These are phyloP conservation scores for Apolygus lucorum DNA, from an alignment of 1,140 invertebrate genomes.

Conservation along the genomic window DNA sequence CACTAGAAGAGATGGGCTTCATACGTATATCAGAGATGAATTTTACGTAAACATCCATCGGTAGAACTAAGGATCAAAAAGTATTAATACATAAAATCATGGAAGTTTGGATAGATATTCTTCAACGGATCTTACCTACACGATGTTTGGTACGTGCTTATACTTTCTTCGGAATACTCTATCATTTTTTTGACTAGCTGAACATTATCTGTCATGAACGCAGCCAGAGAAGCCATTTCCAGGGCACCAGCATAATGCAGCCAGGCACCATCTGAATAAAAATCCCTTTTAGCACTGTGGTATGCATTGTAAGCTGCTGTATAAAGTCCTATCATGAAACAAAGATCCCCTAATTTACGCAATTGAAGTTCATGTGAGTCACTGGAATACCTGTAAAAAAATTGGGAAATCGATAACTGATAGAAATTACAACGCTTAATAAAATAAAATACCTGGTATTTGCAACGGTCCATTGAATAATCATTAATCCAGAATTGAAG, in stretches of 20 bases:
- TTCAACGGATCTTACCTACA: constrained; percentile 55
- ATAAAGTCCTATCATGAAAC: constrained; percentile 94
- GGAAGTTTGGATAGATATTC: neutral
- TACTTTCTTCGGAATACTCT: constrained; percentile 90
- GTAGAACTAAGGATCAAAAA: too few relatives aligned
- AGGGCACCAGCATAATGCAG: constrained; percentile 89
- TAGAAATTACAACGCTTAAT: constrained; percentile 18
- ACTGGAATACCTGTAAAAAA: constrained; percentile 57
- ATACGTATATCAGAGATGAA: too few relatives aligned
- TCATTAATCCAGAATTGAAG: neutral
- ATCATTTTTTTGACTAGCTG: constrained; percentile 57
- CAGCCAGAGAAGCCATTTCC: constrained; percentile 89
- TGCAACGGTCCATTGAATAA: too few relatives aligned
- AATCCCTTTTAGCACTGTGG: constrained; percentile 92
- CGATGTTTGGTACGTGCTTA: constrained; percentile 76
- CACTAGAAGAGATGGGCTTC: too few relatives aligned
- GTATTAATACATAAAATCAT: neutral
- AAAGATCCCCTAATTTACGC: constrained; percentile 84
- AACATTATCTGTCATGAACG: constrained; percentile 75
- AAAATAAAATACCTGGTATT: too few relatives aligned
- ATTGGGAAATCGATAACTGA: constrained; percentile 22
- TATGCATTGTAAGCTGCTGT: constrained; percentile 85
- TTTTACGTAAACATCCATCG: too few relatives aligned
- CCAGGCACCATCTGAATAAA: constrained; percentile 93
- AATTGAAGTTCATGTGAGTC: constrained; percentile 91